These are phyloP conservation scores for Callyntrura sp. DNA, from an alignment of 2,888 invertebrate species.

Conservation along the genomic window DNA sequence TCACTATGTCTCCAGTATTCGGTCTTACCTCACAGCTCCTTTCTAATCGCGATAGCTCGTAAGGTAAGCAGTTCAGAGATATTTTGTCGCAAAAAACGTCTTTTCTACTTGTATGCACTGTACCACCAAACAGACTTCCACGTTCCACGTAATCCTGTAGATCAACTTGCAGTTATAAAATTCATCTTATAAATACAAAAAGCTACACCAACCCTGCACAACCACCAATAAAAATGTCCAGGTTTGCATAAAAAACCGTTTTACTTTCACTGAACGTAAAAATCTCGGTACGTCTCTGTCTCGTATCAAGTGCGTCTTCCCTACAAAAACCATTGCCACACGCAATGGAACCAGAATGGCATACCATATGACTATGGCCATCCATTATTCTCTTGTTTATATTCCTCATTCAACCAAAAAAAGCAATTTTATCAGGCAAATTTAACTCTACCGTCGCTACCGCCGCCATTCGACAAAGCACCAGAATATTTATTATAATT, in stretches of 20 bases:
- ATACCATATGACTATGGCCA: too few species aligned
- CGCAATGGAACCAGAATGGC: too few species aligned
- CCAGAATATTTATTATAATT: constrained; percentile 74
- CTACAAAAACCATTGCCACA: background rate
- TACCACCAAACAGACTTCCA: background rate
- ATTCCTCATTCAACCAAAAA: constrained; percentile 34
- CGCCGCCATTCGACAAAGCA: background rate
- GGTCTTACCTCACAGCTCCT: too few species aligned
- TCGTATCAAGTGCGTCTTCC: background rate
- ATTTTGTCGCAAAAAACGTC: background rate
- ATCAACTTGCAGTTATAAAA: constrained; percentile 35
- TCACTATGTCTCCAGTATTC: too few species aligned
- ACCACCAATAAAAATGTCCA: constrained; percentile 10
- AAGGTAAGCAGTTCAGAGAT: too few species aligned
- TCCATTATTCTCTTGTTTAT: constrained; percentile 23
- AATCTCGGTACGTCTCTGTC: background rate
- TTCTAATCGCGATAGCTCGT: background rate
- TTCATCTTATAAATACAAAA: background rate
- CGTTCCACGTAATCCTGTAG: background rate
- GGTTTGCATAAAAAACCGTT: constrained; percentile 65
- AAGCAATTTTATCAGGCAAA: constrained; percentile 60
- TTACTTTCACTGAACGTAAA: constrained; percentile 45
- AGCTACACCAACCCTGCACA: background rate
- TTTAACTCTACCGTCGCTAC: constrained; percentile 37
- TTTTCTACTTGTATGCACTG: background rate